Evolutionary conservation across 2,888 invertebrate species (phyloP), one percentile per base, ranked within the genome.

Genomic region (Stegophylla sp.): DNA sequence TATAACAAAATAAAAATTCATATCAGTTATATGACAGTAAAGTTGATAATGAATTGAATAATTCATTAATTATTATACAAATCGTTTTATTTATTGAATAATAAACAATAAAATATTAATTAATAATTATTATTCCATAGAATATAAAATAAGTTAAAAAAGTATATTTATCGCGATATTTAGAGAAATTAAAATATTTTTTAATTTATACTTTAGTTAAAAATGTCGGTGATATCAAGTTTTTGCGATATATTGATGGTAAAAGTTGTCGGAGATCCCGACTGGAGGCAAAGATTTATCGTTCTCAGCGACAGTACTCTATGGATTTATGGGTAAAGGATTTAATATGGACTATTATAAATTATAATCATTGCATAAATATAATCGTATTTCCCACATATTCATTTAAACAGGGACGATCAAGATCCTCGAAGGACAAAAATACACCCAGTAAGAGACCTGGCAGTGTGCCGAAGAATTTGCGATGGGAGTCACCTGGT

Each of bases 201-300:
- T 3, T 5, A 34, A 34, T 34, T 3, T 34, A 34, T 0, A 26
- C 64, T 79, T 59, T 51, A 79, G 79, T 34, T 34, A 0, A 66
- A 76, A 26, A 76, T 79, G 79, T 71, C 71, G 12, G 23, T 59
- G 43, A 61, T 79, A 61, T 79, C 79, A 61, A 79, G 79, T 71
- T 79, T 79, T 79, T 79, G 79, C 13, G 79, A 79, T 59, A 79
- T 79, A 17, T 61, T 79, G 23, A 79, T 61, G 59, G 79, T 79
- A 17, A 79, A 79, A 51, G 71, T 79, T 3, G 79, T 79, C 7
- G 79, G 79, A 71, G 79, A 79, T 9, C 61, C 79, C n/a, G 79
- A 79, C 48, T 79, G 79, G 79, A 71, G 79, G 20, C 79, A 79
- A 34, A 15, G 79, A 23, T 79, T 79, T 51, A 41, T 79, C 7